Percentiles rank a stretch among this genome's conserved stretches.
These are phyloP conservation scores for Encarsia formosa DNA, from an alignment of 2,888 invertebrate species.

Conservation along the genomic window DNA sequence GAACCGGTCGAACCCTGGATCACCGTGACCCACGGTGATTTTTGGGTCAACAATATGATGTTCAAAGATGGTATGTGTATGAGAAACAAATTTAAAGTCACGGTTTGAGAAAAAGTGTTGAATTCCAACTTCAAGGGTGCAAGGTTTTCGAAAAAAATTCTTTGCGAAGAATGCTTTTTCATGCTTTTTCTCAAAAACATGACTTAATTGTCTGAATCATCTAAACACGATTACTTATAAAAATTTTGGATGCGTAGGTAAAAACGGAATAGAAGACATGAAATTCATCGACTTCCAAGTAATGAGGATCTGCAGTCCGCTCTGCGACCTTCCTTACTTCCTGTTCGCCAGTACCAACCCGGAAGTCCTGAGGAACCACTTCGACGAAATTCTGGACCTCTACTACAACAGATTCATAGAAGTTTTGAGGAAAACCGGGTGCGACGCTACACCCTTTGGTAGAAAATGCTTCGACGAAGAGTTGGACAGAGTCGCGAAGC, in stretches of 20 bases:
- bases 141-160: too few species aligned
- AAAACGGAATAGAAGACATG: slow-evolving; percentile 41
- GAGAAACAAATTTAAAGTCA: too few species aligned
- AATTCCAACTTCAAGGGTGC: too few species aligned
- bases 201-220: too few species aligned
- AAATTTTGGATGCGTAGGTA: too few species aligned
- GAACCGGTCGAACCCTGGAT: slow-evolving; percentile 50
- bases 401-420: not conserved
- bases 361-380: not conserved
- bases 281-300: slow-evolving; percentile 55
- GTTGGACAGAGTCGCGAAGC: slow-evolving; percentile 30
- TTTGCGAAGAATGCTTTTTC: too few species aligned
- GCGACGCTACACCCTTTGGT: not conserved
- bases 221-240: too few species aligned
- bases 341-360: not conserved
- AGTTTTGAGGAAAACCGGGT: not conserved
- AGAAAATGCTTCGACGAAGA: slow-evolving; percentile 34
- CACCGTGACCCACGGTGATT: slow-evolving; percentile 57
- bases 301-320: not conserved
- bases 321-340: slow-evolving; percentile 4
- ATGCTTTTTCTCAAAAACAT: too few species aligned
- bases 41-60: slow-evolving; percentile 63
- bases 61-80: slow-evolving; percentile 37
- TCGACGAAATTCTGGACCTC: slow-evolving; percentile 4
- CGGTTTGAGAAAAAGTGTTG: too few species aligned